Evolutionary conservation across 1,140 invertebrate genomes (phyloP).

Genomic region (Dysdera silvatica): DNA sequence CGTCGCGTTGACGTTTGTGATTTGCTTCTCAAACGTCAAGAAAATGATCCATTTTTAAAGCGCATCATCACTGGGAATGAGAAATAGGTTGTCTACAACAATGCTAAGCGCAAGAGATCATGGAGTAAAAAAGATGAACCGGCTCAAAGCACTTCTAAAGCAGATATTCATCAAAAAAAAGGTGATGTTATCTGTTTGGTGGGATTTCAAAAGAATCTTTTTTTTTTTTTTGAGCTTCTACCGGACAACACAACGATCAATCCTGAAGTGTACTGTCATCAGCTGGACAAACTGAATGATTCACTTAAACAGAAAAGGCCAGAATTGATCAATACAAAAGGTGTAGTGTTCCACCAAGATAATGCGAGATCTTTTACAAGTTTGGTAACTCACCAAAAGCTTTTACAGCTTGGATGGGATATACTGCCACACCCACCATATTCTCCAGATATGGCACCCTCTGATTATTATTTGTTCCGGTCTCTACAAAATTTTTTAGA

Average conservation of each 20-base stretch:
- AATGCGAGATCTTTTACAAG: background rate
- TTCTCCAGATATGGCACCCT: background rate
- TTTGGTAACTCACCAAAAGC: slow-evolving; percentile 3
- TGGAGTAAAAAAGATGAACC: background rate
- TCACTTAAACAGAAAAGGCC: background rate
- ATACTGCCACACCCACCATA: background rate
- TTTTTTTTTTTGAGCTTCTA: background rate
- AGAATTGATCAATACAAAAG: slow-evolving; percentile 7
- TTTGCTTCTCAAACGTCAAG: background rate
- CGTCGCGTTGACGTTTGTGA: slow-evolving; percentile 1
- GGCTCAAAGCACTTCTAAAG: background rate
- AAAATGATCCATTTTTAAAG: slow-evolving; percentile 7
- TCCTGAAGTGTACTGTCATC: background rate
- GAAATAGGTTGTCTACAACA: background rate
- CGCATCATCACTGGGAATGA: background rate
- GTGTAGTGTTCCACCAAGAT: background rate
- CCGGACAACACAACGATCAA: background rate
- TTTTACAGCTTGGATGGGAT: slow-evolving; percentile 4
- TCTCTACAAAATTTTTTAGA: no score
- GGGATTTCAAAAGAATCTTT: background rate
- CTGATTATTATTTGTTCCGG: no score
- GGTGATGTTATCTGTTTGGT: background rate
- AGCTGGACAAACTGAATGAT: slow-evolving; percentile 1
- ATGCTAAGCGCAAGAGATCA: background rate
- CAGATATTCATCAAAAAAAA: background rate